Percentiles rank a stretch among this genome's conserved stretches.
Evolutionary conservation across 2,113 vertebrate species (phyloP).

Genomic region (Alethe diademata): DNA sequence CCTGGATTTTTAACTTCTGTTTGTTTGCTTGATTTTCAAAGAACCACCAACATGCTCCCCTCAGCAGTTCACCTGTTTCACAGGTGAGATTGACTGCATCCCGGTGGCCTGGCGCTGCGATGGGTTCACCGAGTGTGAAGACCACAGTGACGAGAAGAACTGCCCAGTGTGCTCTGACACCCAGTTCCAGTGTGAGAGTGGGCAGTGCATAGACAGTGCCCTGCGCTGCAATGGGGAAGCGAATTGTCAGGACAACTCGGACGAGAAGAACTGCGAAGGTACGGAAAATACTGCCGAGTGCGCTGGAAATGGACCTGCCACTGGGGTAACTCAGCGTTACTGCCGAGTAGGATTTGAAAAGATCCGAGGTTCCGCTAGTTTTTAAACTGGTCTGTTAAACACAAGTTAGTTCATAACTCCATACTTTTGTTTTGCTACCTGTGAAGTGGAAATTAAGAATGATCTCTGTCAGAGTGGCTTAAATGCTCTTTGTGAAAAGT

Average conservation of each 20-base stretch:
- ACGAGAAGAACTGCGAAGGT: slow-evolving; percentile 94
- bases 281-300: background rate
- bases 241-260: slow-evolving; percentile 94
- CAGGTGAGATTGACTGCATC: slow-evolving; percentile 97
- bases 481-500: background rate
- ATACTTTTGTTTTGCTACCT: background rate
- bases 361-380: background rate
- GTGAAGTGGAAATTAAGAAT: background rate
- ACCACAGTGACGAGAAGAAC: slow-evolving; percentile 92
- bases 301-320: background rate
- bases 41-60: slow-evolving; percentile 97
- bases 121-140: slow-evolving; percentile 91
- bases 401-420: background rate
- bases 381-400: background rate
- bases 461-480: background rate
- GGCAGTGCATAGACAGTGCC: slow-evolving; percentile 86
- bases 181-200: slow-evolving; percentile 94
- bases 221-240: slow-evolving; percentile 90
- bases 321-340: background rate
- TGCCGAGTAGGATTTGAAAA: background rate
- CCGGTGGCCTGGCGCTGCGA: slow-evolving; percentile 94
- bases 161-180: slow-evolving; percentile 90
- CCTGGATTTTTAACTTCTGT: slow-evolving; percentile 41
- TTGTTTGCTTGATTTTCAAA: slow-evolving; percentile 71
- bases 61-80: slow-evolving; percentile 93